phyloP scores from a whole-genome alignment of 2,113 vertebrate species.

The Ammodramus savannarum region DNA sequence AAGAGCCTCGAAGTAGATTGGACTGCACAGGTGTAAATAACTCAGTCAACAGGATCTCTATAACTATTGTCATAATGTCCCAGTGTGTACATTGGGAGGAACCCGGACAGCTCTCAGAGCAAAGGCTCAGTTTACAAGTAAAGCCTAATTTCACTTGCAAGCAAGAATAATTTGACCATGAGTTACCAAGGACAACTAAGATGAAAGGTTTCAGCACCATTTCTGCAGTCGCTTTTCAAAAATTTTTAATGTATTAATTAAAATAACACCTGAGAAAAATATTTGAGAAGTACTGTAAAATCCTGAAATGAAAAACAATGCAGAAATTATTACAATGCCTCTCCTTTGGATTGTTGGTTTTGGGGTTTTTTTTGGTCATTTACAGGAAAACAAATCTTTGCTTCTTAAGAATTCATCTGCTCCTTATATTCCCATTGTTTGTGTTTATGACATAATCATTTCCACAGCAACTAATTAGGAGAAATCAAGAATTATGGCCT shows the following conservation, averaged over 20 bases:
- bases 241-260: slow-evolving; percentile 11
- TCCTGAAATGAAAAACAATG: slow-evolving; percentile 31
- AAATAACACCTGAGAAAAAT: too few relatives aligned
- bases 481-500: slow-evolving; percentile 47
- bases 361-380: slow-evolving; percentile 18
- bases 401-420: slow-evolving; percentile 70
- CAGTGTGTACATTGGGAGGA: background rate
- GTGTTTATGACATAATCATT: slow-evolving; percentile 61
- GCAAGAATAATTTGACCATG: background rate
- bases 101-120: background rate
- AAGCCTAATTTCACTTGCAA: background rate
- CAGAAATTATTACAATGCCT: slow-evolving; percentile 29
- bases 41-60: background rate
- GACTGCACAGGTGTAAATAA: slow-evolving; percentile 8
- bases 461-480: slow-evolving; percentile 70
- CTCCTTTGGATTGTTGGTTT: background rate
- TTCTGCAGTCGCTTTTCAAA: slow-evolving; percentile 25
- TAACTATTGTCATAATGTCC: background rate
- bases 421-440: slow-evolving; percentile 56
- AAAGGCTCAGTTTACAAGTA: background rate
- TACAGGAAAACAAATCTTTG: slow-evolving; percentile 67
- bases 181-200: slow-evolving; percentile 22
- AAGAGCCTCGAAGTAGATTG: slow-evolving; percentile 4
- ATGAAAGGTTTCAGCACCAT: slow-evolving; percentile 39
- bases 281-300: slow-evolving; percentile 43